phyloP scores from a whole-genome alignment of 2,888 invertebrate species.

The Miltochrista miniata region DNA sequence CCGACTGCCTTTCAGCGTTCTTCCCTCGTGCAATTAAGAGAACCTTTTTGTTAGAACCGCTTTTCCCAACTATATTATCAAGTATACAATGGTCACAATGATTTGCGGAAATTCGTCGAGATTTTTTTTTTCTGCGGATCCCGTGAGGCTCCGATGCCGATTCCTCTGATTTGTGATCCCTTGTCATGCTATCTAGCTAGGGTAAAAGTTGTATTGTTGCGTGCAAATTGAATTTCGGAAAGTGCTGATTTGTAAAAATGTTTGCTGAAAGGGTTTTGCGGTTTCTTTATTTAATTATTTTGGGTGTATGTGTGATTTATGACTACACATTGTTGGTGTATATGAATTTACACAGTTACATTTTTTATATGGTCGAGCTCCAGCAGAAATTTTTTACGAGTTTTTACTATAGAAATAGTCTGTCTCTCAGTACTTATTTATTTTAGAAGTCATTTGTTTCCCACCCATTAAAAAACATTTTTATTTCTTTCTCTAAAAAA shows the following conservation, averaged over 20 bases:
- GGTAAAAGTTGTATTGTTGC: conserved; percentile 58
- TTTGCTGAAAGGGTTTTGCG: conserved; percentile 1
- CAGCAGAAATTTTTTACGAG: too few relatives aligned
- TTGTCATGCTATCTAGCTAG: conserved; percentile 61
- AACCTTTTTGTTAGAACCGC: conserved; percentile 74
- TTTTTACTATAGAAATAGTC: too few relatives aligned
- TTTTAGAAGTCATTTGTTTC: not conserved
- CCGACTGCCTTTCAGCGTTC: conserved; percentile 65
- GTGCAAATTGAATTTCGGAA: conserved; percentile 56
- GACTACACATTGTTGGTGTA: too few relatives aligned
- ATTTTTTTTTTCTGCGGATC: conserved; percentile 66
- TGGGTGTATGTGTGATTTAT: not conserved
- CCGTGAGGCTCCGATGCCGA: conserved; percentile 52
- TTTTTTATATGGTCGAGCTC: too few relatives aligned
- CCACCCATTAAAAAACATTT: not conserved
- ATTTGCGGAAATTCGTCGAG: conserved; percentile 75
- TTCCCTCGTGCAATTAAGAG: conserved; percentile 79
- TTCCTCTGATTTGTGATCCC: conserved; percentile 67
- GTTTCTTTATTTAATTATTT: not conserved
- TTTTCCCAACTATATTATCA: conserved; percentile 77
- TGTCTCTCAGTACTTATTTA: too few relatives aligned
- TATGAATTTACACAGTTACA: too few relatives aligned
- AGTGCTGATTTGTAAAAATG: conserved; percentile 8
- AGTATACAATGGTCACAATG: conserved; percentile 75
- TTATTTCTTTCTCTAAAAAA: not conserved